These are phyloP conservation scores for Hesperophylax magnus DNA, from an alignment of 1,140 invertebrate genomes.

Conservation along the genomic window DNA sequence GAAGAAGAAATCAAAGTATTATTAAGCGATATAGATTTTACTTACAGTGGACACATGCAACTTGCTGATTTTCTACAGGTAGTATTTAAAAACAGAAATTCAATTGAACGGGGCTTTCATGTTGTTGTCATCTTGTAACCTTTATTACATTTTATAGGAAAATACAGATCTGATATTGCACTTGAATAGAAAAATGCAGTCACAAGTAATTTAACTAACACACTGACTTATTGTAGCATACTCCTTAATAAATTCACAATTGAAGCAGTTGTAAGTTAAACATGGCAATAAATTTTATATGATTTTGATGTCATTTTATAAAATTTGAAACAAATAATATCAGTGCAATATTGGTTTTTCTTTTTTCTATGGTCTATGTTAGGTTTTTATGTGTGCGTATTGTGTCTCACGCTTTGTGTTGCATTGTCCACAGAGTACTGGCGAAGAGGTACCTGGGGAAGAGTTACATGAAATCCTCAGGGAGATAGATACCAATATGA, in stretches of 20 bases:
- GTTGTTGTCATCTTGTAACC: conserved; percentile 17
- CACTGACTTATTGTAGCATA: no score
- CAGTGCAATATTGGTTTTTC: no score
- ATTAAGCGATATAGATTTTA: conserved; percentile 78
- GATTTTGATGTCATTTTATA: no score
- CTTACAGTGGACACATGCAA: conserved; percentile 80
- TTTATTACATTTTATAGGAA: background rate
- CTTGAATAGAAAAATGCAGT: no score
- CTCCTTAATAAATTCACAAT: no score
- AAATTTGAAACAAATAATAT: no score
- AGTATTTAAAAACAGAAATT: conserved; percentile 61
- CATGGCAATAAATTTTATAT: no score
- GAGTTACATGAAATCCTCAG: conserved; percentile 96
- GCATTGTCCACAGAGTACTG: conserved; percentile 80
- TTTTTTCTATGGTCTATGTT: no score
- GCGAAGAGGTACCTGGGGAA: conserved; percentile 94
- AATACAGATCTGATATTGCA: background rate
- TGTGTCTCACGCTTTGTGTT: conserved; percentile 36
- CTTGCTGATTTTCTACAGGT: conserved; percentile 83
- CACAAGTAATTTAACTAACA: no score
- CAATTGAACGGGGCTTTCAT: conserved; percentile 7
- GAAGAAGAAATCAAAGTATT: conserved; percentile 77
- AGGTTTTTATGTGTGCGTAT: background rate
- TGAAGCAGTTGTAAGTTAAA: no score
- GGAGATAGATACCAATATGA: conserved; percentile 99